These are phyloP conservation scores for Lates japonicus DNA, from an alignment of 2,797 vertebrate species.

Conservation along the genomic window DNA sequence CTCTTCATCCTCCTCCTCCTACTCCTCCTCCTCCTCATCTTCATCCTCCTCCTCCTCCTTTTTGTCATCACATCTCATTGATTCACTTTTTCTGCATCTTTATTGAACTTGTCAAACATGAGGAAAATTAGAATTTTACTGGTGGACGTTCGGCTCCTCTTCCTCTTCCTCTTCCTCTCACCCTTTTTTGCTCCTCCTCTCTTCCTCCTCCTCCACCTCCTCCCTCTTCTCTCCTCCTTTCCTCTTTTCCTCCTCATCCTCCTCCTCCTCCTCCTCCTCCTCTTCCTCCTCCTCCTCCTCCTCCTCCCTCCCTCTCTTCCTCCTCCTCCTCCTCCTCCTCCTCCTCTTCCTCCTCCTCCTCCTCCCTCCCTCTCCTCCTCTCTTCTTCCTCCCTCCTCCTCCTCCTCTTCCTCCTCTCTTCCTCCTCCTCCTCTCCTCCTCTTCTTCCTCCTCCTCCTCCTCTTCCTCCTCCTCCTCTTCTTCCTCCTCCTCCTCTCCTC, in stretches of 20 bases:
- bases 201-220: no score
- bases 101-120: constrained; percentile 16
- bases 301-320: no score
- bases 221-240: no score
- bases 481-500: no score
- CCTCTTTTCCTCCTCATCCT: no score
- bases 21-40: neutral
- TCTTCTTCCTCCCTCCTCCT: no score
- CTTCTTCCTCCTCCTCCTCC: no score
- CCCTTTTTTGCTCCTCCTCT: neutral
- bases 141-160: neutral
- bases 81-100: constrained; percentile 25
- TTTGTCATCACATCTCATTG: constrained; percentile 13
- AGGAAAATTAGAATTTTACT: neutral
- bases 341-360: neutral
- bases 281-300: no score
- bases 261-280: no score
- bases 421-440: no score
- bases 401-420: no score
- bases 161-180: neutral
- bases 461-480: no score
- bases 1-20: constrained; percentile 50
- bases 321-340: neutral
- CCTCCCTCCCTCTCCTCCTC: neutral
- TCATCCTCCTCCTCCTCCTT: constrained; percentile 30